Evolutionary conservation across 2,113 vertebrate species (phyloP).

Genomic region (Oryzias woworae): DNA sequence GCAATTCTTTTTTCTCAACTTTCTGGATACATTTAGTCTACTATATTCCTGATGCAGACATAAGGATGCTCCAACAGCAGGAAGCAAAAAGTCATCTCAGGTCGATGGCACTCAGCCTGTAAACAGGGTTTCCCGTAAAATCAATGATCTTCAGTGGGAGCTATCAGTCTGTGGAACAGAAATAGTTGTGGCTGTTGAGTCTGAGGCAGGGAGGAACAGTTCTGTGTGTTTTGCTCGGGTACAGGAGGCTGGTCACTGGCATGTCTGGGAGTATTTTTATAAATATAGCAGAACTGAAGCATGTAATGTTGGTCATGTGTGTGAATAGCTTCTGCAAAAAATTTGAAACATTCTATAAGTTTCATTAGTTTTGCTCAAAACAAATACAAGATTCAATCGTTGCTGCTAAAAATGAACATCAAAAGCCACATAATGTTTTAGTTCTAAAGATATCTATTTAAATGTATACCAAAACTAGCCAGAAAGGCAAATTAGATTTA

Average conservation of each 20-base stretch:
- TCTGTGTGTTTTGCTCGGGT: slow-evolving; percentile 56
- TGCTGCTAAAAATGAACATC: slow-evolving; percentile 35
- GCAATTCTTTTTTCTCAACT: slow-evolving; percentile 38
- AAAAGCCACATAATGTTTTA: slow-evolving; percentile 50
- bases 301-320: slow-evolving; percentile 37
- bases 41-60: slow-evolving; percentile 87
- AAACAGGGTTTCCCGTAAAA: slow-evolving; percentile 99
- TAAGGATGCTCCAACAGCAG: slow-evolving; percentile 90
- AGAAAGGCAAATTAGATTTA: slow-evolving; percentile 65
- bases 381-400: slow-evolving; percentile 22
- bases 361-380: slow-evolving; percentile 22
- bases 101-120: slow-evolving; percentile 99
- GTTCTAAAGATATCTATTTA: slow-evolving; percentile 50
- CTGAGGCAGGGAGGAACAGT: slow-evolving; percentile 52
- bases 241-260: slow-evolving; percentile 57
- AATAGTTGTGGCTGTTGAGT: slow-evolving; percentile 77
- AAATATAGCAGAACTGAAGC: slow-evolving; percentile 52
- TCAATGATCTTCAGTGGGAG: slow-evolving; percentile 98
- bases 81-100: slow-evolving; percentile 98
- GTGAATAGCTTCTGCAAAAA: slow-evolving; percentile 14
- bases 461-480: slow-evolving; percentile 49
- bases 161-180: slow-evolving; percentile 86
- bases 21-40: slow-evolving; percentile 54
- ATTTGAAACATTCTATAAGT: slow-evolving; percentile 28
- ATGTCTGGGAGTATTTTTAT: slow-evolving; percentile 59